Conservation (phyloP, 1,140 invertebrate genomes). For the Leptonema lineaticorne region DNA sequence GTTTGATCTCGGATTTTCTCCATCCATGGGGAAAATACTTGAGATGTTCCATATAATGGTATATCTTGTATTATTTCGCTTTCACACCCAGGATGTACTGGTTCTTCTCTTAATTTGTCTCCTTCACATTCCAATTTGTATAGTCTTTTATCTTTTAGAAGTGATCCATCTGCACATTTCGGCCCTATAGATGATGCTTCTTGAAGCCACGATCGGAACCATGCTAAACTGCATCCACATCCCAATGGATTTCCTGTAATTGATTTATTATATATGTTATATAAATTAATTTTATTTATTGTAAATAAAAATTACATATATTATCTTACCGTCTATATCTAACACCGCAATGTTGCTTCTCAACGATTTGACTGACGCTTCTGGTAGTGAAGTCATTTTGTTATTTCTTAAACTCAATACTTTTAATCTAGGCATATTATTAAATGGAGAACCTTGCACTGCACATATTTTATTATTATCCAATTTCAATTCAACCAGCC, state of each 20-base stretch:
- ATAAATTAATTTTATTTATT: too few relatives aligned
- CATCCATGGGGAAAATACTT: constrained; percentile 56
- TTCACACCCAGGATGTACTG: constrained; percentile 64
- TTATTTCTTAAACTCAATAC: constrained; percentile 79
- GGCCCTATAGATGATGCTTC: constrained; percentile 70
- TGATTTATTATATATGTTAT: too few relatives aligned
- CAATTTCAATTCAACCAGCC: constrained; percentile 80
- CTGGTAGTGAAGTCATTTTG: constrained; percentile 70
- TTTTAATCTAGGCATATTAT: constrained; percentile 76
- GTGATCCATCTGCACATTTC: constrained; percentile 71
- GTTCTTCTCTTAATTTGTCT: constrained; percentile 55
- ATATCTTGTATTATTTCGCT: constrained; percentile 58
- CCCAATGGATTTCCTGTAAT: constrained; percentile 76
- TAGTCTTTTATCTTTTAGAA: constrained; percentile 69
- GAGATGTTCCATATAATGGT: constrained; percentile 52
- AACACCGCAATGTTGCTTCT: constrained; percentile 78
- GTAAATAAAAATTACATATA: neutral
- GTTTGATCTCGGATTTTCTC: constrained; percentile 55
- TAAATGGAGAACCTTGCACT: constrained; percentile 72
- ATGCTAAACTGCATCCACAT: constrained; percentile 77
- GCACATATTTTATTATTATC: constrained; percentile 74
- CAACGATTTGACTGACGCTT: constrained; percentile 72
- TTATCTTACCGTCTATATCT: constrained; percentile 76
- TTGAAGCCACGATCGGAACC: constrained; percentile 79
- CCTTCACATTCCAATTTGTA: constrained; percentile 65